Base-by-base conservation (phyloP, 2,113 vertebrate genomes). In the Eulemur macaco region DNA sequence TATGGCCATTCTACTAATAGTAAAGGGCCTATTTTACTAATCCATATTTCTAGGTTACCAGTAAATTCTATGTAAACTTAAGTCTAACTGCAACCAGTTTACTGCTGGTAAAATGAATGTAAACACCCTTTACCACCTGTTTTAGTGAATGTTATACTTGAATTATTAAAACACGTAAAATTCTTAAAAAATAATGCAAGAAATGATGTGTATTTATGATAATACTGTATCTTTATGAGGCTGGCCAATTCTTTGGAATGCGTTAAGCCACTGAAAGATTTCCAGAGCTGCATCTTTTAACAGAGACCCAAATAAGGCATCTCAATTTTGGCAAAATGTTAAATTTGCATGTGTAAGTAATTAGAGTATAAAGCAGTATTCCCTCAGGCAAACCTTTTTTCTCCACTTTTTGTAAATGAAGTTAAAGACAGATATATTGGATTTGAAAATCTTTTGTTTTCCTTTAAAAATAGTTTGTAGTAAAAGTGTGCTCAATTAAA, bases 311-410 rank as follows among this genome's bases (percentile, higher is more conserved):
- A 47, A 83, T 45, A 87, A 94, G 56, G 64, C 64, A 50, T 56
- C 58, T 37, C 31, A 58, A 52, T 37, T 31, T 94, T 76, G 58
- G 58, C 34, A 34, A 54, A 37, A 21, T 91, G 42, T 91, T 86
- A 56, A 37, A 88, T 91, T 91, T 95, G 52, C 93, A 93, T 58
- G 23, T 88, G 95, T 69, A 83, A 95, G 84, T 74, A 88, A 94
- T 94, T 92, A 96, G 39, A 74, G 14, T 81, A 37, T 77, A 92
- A 78, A 90, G 31, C 76, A 85, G 15, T 47, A 71, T 90, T 92
- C 58, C 29, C 45, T 58, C 69, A 39, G 80, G 54, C 54, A 93
- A 91, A 82, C 85, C 85, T 92, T 90, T 94, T 27, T 86, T 78
- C 80, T 91, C 68, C 13, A 88, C 77, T 96, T 93, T 54, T 73